Evolutionary conservation across 2,888 invertebrate species (phyloP), one percentile per base, ranked within the genome.

Genomic region (Ochropleura plecta): DNA sequence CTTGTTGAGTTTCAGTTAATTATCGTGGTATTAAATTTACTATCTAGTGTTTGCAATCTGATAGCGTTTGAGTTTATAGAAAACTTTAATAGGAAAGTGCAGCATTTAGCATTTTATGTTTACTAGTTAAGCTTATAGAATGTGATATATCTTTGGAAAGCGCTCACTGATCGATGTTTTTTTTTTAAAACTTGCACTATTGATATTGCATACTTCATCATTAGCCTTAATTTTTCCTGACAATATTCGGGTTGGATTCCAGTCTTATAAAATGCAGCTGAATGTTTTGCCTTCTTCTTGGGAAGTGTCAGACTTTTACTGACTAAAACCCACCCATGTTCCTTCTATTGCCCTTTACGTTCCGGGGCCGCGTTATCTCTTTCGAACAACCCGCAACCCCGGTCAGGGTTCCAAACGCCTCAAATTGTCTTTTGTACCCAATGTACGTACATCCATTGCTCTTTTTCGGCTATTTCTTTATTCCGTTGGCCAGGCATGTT

Each of bases 1-100:
- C 71, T 75, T 69, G 74, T 67, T 69, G 68, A 72, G 63, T 53
- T 79, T 57, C 46, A 57, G 30, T 60, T 71, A 72, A 71, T 49
- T 74, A 66, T 57, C 44, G 12, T 44, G 18, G 42, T 53, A 6
- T 81, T 81, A 75, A 57, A 81, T 70, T 79, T 67, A 78, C 49
- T 65, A 62, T 64, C 63, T 30, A 53, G 57, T 68, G 57, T 74
- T 64, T 20, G 55, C 20, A 30, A 78, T 73, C 63, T 44, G 65
- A 79, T 78, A 66, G 59, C 53, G 44, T 55, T 79, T 73, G 14
- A 49, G 40, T n/a, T 66, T 40, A 20, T 60, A 16, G 18, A 63
- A 46, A 70, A 44, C 8, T 79, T 72, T 53, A 49, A 20, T 79
- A 20, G 10, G 16, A 65, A 59, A 59, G 10, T 48, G n/a, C 20